Evolutionary conservation across 2,888 invertebrate genomes (phyloP), one percentile per base, ranked within the genome.

Genomic region (Crossocerus cetratus): DNA sequence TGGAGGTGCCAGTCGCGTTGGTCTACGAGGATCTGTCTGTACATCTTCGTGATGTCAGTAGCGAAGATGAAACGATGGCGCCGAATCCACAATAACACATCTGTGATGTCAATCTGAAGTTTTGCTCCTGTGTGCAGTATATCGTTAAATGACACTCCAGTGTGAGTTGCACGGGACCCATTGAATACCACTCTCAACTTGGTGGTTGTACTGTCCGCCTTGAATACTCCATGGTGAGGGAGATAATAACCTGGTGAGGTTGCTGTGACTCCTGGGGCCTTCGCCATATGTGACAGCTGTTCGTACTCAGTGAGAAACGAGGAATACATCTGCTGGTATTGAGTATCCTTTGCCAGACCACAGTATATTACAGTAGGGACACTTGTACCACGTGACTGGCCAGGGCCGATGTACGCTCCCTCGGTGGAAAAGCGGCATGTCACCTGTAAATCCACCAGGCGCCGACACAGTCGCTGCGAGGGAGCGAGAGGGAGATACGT

Each of bases 141-240:
- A 32, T 18, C 43, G 45, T 65, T 65, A 4, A 53, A 2, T 0
- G 65, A 65, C 1, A n/a, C 2, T 13, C 59, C 43, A 2, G 4
- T 14, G 1, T 14, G 32, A 8, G 59, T 43, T 2, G 14, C 2
- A 14, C 49, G 3, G 3, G 59, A 59, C 2, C 53, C 53, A 21
- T 69, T 56, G 49, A 68, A 68, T 2, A 62, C 61, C 1, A 62
- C 62, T 3, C 56, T 11, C 2, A 68, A 13, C 2, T 53, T 59
- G 0, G 64, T 64, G 2, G 59, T 45, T 0, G 22, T 32, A 11
- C 58, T 69, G 13, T 58, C 14, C 2, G 13, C 21, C 13, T 16
- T 57, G 4, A 68, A 18, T 1, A 68, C 62, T 2, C 43, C 58
- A 16, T 62, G 54, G n/a, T 63, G 58, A 8, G 69, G 63, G 0